phyloP scores from a whole-genome alignment of 2,113 vertebrate species.

The Dicerorhinus sumatrensis region DNA sequence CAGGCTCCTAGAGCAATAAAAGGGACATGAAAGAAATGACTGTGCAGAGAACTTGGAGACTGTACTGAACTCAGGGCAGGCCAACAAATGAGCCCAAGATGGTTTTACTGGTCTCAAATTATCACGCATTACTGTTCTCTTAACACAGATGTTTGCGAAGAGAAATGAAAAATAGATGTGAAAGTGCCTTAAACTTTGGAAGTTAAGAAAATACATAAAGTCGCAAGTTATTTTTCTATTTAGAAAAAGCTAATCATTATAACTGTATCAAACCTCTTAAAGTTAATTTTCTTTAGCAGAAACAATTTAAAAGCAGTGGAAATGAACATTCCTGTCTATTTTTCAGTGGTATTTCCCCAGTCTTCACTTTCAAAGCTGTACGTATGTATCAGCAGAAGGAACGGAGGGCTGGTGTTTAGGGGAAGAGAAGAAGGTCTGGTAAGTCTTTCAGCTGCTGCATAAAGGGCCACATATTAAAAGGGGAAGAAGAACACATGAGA shows the following conservation, averaged over 20 bases:
- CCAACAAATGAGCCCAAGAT: neutral
- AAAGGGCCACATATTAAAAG: neutral
- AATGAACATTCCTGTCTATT: neutral
- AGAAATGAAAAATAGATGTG: neutral
- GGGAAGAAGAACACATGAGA: neutral
- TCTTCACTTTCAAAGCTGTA: neutral
- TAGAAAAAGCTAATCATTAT: neutral
- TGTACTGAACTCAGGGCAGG: neutral
- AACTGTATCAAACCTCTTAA: neutral
- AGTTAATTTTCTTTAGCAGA: neutral
- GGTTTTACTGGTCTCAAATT: neutral
- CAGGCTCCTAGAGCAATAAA: slow-evolving; percentile 1
- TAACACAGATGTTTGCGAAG: neutral
- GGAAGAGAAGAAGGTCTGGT: neutral
- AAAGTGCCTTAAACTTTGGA: neutral
- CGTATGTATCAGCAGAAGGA: neutral
- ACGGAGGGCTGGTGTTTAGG: rapidly evolving
- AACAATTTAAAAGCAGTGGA: neutral
- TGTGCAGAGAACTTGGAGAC: neutral
- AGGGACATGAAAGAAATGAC: neutral
- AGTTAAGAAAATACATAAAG: neutral
- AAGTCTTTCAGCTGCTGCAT: neutral
- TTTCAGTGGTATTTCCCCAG: neutral
- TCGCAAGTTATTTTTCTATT: neutral
- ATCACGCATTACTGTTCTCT: neutral